Evolutionary conservation across 2,797 vertebrate genomes (phyloP).

Genomic region (Myripristis murdjan): DNA sequence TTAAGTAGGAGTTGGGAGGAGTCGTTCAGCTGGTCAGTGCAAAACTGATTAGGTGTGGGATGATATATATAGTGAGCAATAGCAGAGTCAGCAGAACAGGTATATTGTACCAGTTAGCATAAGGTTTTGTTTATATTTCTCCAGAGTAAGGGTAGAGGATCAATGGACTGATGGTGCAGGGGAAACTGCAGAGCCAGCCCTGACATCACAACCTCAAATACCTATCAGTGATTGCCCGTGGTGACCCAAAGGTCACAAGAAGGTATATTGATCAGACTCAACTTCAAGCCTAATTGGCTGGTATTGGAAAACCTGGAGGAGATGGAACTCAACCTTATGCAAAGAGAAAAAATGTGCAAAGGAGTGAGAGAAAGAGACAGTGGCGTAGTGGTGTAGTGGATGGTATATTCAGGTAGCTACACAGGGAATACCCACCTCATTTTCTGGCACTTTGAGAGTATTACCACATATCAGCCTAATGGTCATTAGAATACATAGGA

Average conservation of each 20-base stretch:
- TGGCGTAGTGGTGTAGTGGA: too few relatives aligned
- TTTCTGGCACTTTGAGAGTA: too few relatives aligned
- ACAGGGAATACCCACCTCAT: too few relatives aligned
- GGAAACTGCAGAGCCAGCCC: constrained; percentile 35
- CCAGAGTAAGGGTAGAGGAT: constrained; percentile 41
- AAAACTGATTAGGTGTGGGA: constrained; percentile 44
- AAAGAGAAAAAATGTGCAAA: not conserved
- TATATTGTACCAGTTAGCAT: constrained; percentile 45
- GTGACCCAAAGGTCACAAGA: constrained; percentile 57
- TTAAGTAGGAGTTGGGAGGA: constrained; percentile 12
- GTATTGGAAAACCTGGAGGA: constrained; percentile 35
- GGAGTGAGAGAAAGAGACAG: not conserved
- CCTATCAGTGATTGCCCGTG: constrained; percentile 42
- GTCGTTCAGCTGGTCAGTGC: constrained; percentile 32
- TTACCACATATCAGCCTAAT: too few relatives aligned
- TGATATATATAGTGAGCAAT: constrained; percentile 54
- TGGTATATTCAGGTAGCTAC: too few relatives aligned
- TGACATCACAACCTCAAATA: constrained; percentile 43
- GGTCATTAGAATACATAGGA: too few relatives aligned
- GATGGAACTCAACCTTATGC: constrained; percentile 5
- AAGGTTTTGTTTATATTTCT: constrained; percentile 53
- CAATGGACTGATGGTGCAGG: constrained; percentile 45
- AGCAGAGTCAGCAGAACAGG: constrained; percentile 54
- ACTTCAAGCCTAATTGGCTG: constrained; percentile 46
- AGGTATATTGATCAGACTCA: constrained; percentile 48